phyloP scores from a whole-genome alignment of 2,113 vertebrate genomes.

The Amazona vittata region DNA sequence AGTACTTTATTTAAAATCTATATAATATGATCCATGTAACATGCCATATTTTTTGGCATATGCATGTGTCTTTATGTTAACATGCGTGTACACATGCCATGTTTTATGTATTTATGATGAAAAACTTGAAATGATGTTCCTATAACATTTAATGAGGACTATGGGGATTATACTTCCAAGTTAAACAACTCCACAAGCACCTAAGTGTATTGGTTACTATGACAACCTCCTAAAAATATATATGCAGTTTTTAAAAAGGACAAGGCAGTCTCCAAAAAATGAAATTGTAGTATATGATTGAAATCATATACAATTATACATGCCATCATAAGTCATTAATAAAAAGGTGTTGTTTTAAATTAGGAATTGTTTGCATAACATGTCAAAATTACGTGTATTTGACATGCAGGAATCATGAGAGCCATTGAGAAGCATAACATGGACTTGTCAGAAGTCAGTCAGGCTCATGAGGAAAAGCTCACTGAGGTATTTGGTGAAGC shows the following conservation, averaged over 20 bases:
- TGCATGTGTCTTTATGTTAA: not conserved
- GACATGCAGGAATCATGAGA: not conserved
- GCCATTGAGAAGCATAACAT: not conserved
- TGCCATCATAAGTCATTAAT: not conserved
- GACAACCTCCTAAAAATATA: not conserved
- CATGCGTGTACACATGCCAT: accelerated
- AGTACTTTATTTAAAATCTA: not conserved
- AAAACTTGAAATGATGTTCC: not conserved
- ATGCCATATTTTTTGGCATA: not conserved
- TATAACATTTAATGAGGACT: not conserved
- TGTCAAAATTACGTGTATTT: not conserved
- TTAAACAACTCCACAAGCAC: not conserved
- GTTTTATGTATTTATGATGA: not conserved
- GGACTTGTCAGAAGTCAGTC: not conserved
- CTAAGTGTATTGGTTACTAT: not conserved
- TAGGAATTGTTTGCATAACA: not conserved
- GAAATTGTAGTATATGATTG: not conserved
- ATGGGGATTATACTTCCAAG: not conserved
- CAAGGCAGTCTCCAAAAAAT: not conserved
- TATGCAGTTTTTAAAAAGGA: not conserved
- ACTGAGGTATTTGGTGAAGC: not conserved
- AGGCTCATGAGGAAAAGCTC: not conserved
- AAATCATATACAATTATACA: not conserved
- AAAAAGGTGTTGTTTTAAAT: not conserved
- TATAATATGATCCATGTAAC: not conserved